Evolutionary conservation across 2,113 vertebrate species (phyloP), one percentile per base, ranked within the genome.

Genomic region (Nicator chloris): DNA sequence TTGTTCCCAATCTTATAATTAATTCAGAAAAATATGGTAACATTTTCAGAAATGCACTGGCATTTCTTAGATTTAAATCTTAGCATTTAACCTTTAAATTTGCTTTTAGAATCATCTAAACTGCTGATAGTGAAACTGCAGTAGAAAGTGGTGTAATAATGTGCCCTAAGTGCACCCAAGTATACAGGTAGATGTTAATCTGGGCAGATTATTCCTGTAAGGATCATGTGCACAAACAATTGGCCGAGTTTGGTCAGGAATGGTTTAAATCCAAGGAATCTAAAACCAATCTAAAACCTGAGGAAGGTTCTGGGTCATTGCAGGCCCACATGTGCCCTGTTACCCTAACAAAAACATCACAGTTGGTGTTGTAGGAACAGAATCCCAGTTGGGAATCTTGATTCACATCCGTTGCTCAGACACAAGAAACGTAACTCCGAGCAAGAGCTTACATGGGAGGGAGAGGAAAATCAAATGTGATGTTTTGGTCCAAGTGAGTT

Each of bases 401-500:
- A 73, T 94, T 73, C 39, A 2, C 53, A 54, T 90, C 82, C 84
- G 45, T 72, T 77, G 61, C 89, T 90, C 68, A 96, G 77, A 76
- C 72, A 82, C 26, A 72, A 77, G 76, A 93, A 95, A 93, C 71
- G 65, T 88, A 95, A 91, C 93, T 96, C 71, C 5, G 28, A 93
- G 84, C 51, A 49, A 93, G 86, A 68, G 79, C 82, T 90, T 64
- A 26, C 60, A 92, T 44, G 64, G 82, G 86, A 97, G 69, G 42
- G 59, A 95, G 88, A 83, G 92, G 49, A 82, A 96, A 96, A 92
- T 93, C 49, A 89, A 96, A 94, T 90, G 93, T 90, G 94, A 90
- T 95, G 94, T 80, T 97, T 95, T 92, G 88, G 82, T 95, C 95
- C 90, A 86, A 95, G 93, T 86, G 82, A 89, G 69, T 95, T 97